Conservation (phyloP, 2,888 invertebrate genomes). For the Tiphia femorata region DNA sequence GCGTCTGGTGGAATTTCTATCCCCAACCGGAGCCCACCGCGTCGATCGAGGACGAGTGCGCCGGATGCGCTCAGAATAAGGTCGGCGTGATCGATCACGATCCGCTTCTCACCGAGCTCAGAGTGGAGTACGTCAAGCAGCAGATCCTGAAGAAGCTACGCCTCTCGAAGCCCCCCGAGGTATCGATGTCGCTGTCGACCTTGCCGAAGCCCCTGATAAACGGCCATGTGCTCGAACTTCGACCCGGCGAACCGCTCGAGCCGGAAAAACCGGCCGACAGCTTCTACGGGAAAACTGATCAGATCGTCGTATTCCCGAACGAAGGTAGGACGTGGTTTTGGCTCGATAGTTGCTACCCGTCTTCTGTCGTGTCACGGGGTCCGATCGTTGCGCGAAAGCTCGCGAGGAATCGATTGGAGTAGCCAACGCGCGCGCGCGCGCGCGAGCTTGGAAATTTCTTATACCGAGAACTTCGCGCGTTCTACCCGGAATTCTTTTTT, state of each 20-base stretch:
- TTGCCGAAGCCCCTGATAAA: conserved; percentile 83
- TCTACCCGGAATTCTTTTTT: too few species aligned
- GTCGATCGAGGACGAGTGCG: conserved; percentile 41
- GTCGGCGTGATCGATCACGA: conserved; percentile 54
- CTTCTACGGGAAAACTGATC: conserved; percentile 86
- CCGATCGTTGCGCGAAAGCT: too few species aligned
- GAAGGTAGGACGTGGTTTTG: too few species aligned
- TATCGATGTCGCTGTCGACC: conserved; percentile 74
- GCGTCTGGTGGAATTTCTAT: conserved; percentile 56
- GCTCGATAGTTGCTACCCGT: too few species aligned
- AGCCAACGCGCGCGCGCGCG: too few species aligned
- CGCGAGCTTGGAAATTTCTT: too few species aligned
- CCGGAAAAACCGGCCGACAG: conserved; percentile 78
- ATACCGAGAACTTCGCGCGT: too few species aligned
- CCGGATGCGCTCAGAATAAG: conserved; percentile 53
- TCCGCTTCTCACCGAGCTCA: conserved; percentile 73
- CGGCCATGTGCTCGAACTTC: conserved; percentile 74
- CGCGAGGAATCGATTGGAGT: too few species aligned
- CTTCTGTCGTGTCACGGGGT: too few species aligned
- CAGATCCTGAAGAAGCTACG: conserved; percentile 86
- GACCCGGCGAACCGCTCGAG: conserved; percentile 72
- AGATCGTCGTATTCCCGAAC: conserved; percentile 85
- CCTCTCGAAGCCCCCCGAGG: conserved; percentile 80
- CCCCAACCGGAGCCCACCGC: conserved; percentile 12
- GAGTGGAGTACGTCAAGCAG: conserved; percentile 86